Evolutionary conservation across 2,113 vertebrate genomes (phyloP), one percentile per base, ranked within the genome.

Genomic region (Chionomys nivalis): DNA sequence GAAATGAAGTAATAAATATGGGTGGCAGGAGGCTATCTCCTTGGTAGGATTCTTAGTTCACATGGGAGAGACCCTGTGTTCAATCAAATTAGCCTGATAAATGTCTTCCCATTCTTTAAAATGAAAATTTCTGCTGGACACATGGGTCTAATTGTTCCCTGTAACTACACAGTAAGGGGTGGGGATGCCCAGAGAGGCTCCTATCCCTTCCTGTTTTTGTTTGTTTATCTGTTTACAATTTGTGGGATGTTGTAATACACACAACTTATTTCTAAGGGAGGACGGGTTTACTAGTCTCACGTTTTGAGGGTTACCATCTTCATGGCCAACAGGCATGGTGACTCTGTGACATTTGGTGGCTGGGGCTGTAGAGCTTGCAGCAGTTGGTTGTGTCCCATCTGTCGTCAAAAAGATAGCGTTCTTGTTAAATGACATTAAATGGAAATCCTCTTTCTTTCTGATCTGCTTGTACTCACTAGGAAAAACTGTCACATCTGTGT

Each of bases 31-130:
- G 47, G 13, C 21, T 19, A 28, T n/a, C 33, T 87, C 36, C 55
- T 68, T 11, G 68, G 86, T 39, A 28, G 49, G 68, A 73, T 55
- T 70, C 65, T 87, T 26, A 3, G 11, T 33, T 72, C 70, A 87
- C 33, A 6, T 26, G 44, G 23, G 44, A 87, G 66, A 72, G 21
- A 13, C 5, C 33, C 33, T 5, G 47, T 13, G 86, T 28, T 72
- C 21, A 26, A 26, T 28, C 58, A 63, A 83, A 47, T 58, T 72
- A 92, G 47, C 31, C 42, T 70, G 11, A 11, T 42, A 65, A 47
- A 73, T 95, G 44, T 66, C 61, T 87, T 96, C 65, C 39, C 39
- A 24, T 49, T 65, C 26, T 78, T 87, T 93, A 44, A 87, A 65
- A 78, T 52, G 36, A 77, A 77, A 52, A 81, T 65, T 49, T n/a